Evolutionary conservation across 2,888 invertebrate genomes (phyloP).

Genomic region (Alloplasta piceator): DNA sequence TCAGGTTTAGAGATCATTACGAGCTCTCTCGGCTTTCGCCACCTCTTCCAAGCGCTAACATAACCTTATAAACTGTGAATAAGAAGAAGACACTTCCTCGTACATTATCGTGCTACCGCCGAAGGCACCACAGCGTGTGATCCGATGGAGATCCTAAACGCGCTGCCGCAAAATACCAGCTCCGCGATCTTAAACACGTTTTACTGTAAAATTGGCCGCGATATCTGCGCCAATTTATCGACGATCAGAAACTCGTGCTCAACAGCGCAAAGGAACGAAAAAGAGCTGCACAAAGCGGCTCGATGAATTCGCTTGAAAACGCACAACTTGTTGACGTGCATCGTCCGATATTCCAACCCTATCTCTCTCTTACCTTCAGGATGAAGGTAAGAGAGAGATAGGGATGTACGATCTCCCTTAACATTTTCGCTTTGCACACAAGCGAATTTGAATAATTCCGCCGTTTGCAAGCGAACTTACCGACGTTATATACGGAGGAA

Average conservation of each 20-base stretch:
- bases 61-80: conserved; percentile 33
- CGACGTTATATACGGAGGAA: conserved; percentile 70
- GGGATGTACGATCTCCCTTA: no score
- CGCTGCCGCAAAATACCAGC: no score
- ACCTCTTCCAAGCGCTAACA: conserved; percentile 38
- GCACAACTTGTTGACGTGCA: conserved; percentile 73
- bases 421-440: conserved; percentile 62
- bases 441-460: conserved; percentile 79
- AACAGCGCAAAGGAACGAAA: conserved; percentile 11
- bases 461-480: conserved; percentile 79
- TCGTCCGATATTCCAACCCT: conserved; percentile 62
- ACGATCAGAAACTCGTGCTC: conserved; percentile 41
- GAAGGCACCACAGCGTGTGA: conserved; percentile 61
- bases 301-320: conserved; percentile 66
- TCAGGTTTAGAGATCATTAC: conserved; percentile 58
- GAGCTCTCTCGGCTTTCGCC: conserved; percentile 45
- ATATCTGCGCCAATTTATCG: conserved; percentile 81
- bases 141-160: conserved; percentile 45
- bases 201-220: conserved; percentile 77
- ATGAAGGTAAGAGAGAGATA: no score
- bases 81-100: conserved; percentile 59
- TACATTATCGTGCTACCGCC: conserved; percentile 63
- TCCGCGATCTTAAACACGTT: conserved; percentile 76
- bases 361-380: conserved; percentile 64
- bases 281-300: conserved; percentile 13